Base-by-base conservation (phyloP, 1,140 invertebrate species). In the Chironomus striatipennis region DNA sequence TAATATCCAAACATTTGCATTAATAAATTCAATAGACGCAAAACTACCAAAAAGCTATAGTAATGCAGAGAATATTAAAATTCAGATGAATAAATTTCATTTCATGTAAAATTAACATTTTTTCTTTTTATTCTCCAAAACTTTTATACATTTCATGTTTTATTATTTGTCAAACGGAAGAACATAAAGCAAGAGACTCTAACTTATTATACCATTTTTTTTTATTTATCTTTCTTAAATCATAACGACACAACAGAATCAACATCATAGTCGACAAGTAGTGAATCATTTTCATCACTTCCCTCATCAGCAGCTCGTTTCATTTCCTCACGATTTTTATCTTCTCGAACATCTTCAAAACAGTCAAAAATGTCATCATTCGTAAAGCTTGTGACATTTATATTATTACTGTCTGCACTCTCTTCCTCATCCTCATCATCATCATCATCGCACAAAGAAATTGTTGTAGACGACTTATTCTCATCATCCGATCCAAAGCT, bases 201-300 rank as follows among this genome's bases (percentile, higher is more conserved):
- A 34, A 34, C 24, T 34, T 34, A 5, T 34, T 34, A 5, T 34
- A 34, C 24, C n/a, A n/a, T n/a, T n/a, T n/a, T n/a, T n/a, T n/a
- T 2, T 34, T 34, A 34, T 34, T 34, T 34, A 34, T 34, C 1
- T 34, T 34, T 34, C 24, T 34, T 34, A 34, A 34, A 80, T 83
- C 81, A 83, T 79, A 82, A 80, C 74, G 82, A 83, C 79, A 80
- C 79, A 77, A 82, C 77, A 73, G 82, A 82, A 77, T 79, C 79
- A 76, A 80, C 82, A 78, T 83, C 82, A 76, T 83, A 83, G 75
- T 81, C 82, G 67, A 83, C 83, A 72, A 84, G 77, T 74, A 84
- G 77, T 0, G 82, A 83, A 73, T 84, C 83, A 75, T 83, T 81
- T 74, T 83, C 83, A 43, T 82, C 81, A 76, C 80, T 82, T 42